A percentile compares a stretch with the other conserved stretches of the same genome.
phyloP scores from a whole-genome alignment of 2,113 vertebrate genomes.

The Panurus biarmicus region DNA sequence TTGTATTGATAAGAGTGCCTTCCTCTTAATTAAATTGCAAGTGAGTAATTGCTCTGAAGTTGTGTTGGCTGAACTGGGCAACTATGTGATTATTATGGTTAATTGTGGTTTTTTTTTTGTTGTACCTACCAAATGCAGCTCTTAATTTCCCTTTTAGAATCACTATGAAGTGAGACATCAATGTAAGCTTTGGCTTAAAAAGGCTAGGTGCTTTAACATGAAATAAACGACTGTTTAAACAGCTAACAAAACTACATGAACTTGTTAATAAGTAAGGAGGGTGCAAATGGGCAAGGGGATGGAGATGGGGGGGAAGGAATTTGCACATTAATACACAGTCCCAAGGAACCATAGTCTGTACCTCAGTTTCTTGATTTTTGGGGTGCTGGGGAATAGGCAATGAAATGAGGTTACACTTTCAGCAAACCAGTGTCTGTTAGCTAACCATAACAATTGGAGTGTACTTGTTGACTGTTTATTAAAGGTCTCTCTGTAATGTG shows the following conservation, averaged over 20 bases:
- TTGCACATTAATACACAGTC: neutral
- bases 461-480: neutral
- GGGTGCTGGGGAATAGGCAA: neutral
- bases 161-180: neutral
- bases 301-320: constrained; percentile 63
- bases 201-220: neutral
- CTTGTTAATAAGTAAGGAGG: constrained; percentile 26
- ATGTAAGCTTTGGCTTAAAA: neutral
- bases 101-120: neutral
- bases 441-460: neutral
- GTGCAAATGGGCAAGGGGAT: constrained; percentile 54
- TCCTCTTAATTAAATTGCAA: neutral
- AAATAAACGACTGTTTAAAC: neutral
- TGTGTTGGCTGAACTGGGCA: neutral
- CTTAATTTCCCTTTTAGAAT: neutral
- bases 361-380: neutral
- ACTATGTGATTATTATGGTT: neutral
- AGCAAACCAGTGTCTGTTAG: constrained; percentile 1
- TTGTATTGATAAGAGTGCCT: constrained; percentile 13
- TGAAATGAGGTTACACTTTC: neutral
- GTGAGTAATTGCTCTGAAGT: neutral
- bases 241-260: neutral
- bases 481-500: constrained; percentile 20
- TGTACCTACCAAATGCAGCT: neutral
- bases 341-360: neutral